Base-by-base conservation (phyloP, 2,888 invertebrate genomes). In the Cerastis rubricosa region DNA sequence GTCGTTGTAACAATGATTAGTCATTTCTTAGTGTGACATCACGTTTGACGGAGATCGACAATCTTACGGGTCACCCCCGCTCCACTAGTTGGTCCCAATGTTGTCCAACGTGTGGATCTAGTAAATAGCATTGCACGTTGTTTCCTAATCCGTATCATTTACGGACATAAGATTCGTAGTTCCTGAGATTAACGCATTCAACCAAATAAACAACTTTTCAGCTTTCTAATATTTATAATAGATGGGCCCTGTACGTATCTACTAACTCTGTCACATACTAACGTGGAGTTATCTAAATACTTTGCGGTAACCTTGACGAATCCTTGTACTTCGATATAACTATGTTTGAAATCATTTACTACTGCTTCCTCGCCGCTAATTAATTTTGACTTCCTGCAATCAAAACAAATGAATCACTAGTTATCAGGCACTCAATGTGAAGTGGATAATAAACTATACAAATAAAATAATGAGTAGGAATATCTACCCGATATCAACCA, bases 341-440 rank as follows among this genome's bases (percentile, higher is more conserved):
- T 40, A 35, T 54, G 29, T 75, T 75, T 7, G 68, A n/a, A 40
- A 12, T 49, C 22, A 49, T 64, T 76, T 57, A 45, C 63, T n/a
- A 65, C 19, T 51, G 43, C 68, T 76, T 82, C 76, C 57, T 65
- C 25, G 1, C 49, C 35, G 25, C 43, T 69, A 64, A 80, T 68
- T 57, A 51, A 59, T 76, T 67, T 25, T 22, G 22, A 63, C 67
- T 79, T 68, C 61, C 64, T 82, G 35, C 19, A 17, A 64, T 68
- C 63, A 68, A 68, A 79, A 76, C 64, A 76, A 76, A 68, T 64
- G 6, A 82, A 51, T 79, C 67, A 76, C 11, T 12, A 45, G 14
- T 40, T 82, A 82, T 64, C 68, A 14, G 35, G 25, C 6, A 63
- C 63, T 79, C 17, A 11, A 57, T 57, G 49, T 19, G 67, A 25